Base-by-base conservation (phyloP, 2,113 vertebrate genomes). In the Nanorana parkeri region DNA sequence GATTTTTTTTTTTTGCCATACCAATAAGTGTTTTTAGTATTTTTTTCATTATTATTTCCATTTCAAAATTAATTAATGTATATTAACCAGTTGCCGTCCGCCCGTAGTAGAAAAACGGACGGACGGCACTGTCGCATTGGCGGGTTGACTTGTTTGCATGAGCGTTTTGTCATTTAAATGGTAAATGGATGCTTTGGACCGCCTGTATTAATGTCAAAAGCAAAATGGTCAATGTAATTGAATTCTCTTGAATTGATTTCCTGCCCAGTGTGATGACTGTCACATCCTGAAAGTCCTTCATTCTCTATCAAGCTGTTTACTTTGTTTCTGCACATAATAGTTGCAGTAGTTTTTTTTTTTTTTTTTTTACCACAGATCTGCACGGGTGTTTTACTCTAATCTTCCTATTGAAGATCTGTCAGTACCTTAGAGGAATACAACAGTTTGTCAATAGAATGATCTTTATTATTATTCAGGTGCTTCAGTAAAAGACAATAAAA, bases 211-310 rank as follows among this genome's bases (percentile, higher is more conserved):
- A 68, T 69, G 78, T 80, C 78, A 80, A 28, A 69, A 69, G 66
- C 17, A 28, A 80, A 69, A 21, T 69, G 16, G 78, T 80, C 66
- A 69, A 60, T 80, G 78, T 60, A 80, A 80, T 69, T 80, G 78
- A 80, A 80, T 80, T 80, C 55, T 51, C 66, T 80, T 47, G 29
- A 29, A 79, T 79, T 80, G 78, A 80, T 80, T 80, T 69, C 54
- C 78, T 80, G 78, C 66, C 78, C 54, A 24, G n/a, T 69, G 5
- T 80, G 66, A 80, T 68, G 78, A 69, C 54, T 6, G 66, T 80
- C 55, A 60, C 54, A 69, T 69, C 54, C 20, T 13, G 17, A 80
- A 79, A 69, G 77, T 58, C 77, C 77, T 80, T 80, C 77, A 80
- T 69, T 68, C 26, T 68, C 77, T 69, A 79, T 79, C 65, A 79